These are phyloP conservation scores for Drosophila nr. fundita DNA, from an alignment of 2,888 invertebrate genomes.

Conservation along the genomic window DNA sequence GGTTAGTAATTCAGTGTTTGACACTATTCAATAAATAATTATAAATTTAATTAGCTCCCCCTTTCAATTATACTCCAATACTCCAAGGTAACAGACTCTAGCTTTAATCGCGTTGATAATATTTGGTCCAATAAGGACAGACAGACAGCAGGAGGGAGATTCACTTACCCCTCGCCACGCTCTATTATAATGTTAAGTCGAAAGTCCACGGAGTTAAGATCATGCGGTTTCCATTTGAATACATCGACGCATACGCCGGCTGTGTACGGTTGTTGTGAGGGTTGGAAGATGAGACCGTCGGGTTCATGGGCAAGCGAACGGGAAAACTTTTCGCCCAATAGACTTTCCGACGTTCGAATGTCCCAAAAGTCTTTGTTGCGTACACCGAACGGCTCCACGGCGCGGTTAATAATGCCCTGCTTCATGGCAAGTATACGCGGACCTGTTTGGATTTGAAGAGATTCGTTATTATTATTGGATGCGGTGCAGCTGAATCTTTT, in stretches of 20 bases:
- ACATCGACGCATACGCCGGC: constrained; percentile 93
- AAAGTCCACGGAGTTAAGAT: constrained; percentile 98
- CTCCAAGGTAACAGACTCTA: neutral
- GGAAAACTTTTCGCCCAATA: constrained; percentile 94
- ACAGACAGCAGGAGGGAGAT: neutral
- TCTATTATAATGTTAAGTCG: constrained; percentile 92
- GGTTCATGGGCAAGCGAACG: constrained; percentile 95
- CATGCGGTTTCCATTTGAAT: constrained; percentile 98
- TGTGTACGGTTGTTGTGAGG: constrained; percentile 93
- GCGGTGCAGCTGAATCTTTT: neutral
- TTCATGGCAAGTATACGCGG: constrained; percentile 90
- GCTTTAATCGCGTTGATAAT: neutral
- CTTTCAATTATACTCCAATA: neutral
- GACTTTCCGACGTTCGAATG: constrained; percentile 88
- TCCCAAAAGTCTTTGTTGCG: constrained; percentile 97
- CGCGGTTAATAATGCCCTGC: constrained; percentile 90
- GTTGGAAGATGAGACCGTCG: constrained; percentile 99
- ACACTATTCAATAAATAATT: neutral
- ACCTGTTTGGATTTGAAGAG: constrained; percentile 23
- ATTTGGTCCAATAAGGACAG: neutral
- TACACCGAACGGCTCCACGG: constrained; percentile 95
- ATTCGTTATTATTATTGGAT: neutral
- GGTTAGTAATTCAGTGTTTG: neutral
- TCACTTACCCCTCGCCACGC: constrained; percentile 89
- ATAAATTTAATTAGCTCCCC: neutral